Percentiles rank a stretch among this genome's conserved stretches.
phyloP scores from a whole-genome alignment of 2,888 invertebrate species.

The Gryllus longicercus region DNA sequence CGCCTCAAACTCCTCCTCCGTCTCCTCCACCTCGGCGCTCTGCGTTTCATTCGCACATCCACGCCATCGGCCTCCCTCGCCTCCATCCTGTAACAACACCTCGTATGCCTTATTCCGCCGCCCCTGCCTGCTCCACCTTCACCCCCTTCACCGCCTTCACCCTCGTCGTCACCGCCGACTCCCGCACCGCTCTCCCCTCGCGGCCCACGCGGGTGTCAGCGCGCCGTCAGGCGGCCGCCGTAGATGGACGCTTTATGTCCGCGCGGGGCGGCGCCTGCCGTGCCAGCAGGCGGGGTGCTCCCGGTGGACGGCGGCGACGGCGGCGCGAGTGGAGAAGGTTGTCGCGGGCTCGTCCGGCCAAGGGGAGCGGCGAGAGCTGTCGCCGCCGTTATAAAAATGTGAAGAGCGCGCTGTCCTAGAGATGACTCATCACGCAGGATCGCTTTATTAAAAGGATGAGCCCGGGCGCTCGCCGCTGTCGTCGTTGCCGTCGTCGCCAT shows the following conservation, averaged over 20 bases:
- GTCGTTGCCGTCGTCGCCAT: no score
- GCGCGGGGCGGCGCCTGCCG: neutral
- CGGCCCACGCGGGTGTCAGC: neutral
- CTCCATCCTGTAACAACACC: no score
- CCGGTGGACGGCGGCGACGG: neutral
- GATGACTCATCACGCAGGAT: neutral
- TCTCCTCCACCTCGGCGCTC: no score
- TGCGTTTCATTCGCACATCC: no score
- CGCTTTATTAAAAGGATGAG: conserved; percentile 6
- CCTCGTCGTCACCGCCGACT: no score
- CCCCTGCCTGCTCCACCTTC: no score
- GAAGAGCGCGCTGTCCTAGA: neutral
- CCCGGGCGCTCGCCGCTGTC: neutral
- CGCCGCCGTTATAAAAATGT: conserved; percentile 17
- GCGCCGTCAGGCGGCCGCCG: neutral
- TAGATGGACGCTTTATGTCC: conserved; percentile 17
- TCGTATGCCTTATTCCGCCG: no score
- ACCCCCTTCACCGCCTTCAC: no score
- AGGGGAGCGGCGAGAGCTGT: neutral
- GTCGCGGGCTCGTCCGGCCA: neutral
- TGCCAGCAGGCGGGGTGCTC: neutral
- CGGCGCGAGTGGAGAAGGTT: neutral
- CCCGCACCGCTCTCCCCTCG: neutral
- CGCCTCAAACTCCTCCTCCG: no score
- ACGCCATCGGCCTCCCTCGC: no score